Evolutionary conservation across 1,140 invertebrate genomes (phyloP).

Genomic region (Phenacoccus solenopsis): DNA sequence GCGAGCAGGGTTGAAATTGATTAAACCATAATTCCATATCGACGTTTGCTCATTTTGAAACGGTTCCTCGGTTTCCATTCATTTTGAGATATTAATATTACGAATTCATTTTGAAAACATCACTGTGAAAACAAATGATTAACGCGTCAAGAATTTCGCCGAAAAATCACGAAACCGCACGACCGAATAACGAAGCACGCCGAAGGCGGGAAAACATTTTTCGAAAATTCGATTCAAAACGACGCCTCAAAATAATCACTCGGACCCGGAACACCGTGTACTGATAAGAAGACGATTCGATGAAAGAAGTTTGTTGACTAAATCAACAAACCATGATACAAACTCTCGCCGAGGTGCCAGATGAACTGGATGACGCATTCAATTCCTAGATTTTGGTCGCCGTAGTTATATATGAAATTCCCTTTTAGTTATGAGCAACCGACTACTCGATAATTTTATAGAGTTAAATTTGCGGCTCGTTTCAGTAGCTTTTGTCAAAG

Average conservation of each 20-base stretch:
- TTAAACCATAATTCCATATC: not conserved
- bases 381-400: constrained; percentile 11
- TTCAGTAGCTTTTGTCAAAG: too few relatives aligned
- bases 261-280: not conserved
- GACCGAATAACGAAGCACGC: too few relatives aligned
- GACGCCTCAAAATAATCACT: too few relatives aligned
- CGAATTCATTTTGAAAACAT: too few relatives aligned
- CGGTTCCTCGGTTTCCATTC: too few relatives aligned
- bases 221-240: not conserved
- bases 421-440: not conserved
- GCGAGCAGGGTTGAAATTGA: not conserved
- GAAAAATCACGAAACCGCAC: too few relatives aligned
- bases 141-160: too few relatives aligned
- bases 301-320: constrained; percentile 7
- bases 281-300: not conserved
- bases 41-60: not conserved
- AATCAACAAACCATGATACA: constrained; percentile 12
- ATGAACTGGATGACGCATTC: constrained; percentile 14
- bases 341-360: constrained; percentile 12
- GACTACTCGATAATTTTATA: not conserved
- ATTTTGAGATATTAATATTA: too few relatives aligned
- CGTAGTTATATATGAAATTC: not conserved
- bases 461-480: not conserved
- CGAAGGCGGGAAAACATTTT: too few relatives aligned
- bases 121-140: too few relatives aligned